Conservation (phyloP, 2,797 vertebrate genomes). For the Peromyscus aztecus region DNA sequence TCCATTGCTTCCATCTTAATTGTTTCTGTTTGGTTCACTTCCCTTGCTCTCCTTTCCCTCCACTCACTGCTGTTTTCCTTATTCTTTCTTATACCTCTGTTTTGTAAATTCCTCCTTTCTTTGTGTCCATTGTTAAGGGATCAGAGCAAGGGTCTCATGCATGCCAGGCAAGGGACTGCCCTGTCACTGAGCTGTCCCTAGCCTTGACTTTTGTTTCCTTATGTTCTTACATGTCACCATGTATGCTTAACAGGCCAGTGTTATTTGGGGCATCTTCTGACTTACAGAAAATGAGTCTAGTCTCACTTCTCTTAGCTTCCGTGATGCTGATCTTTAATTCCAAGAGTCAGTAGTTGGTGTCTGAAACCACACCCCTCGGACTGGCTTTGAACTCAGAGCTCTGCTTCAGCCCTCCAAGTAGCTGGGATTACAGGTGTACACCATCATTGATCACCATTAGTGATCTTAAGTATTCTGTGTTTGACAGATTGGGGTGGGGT, state of each 20-base stretch:
- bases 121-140: not conserved
- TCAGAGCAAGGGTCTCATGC: not conserved
- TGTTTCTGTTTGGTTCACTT: not conserved
- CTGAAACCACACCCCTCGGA: not conserved
- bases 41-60: not conserved
- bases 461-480: conserved; percentile 17
- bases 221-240: not conserved
- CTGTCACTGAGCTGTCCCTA: not conserved
- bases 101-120: not conserved
- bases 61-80: conserved; percentile 14
- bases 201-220: not conserved
- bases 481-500: not conserved
- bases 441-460: too few species aligned
- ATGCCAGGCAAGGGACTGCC: not conserved
- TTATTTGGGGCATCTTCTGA: not conserved
- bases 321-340: conserved; percentile 48
- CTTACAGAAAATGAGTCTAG: not conserved
- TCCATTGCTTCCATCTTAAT: not conserved
- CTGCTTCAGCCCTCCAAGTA: not conserved
- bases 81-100: not conserved
- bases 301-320: not conserved
- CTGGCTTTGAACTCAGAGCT: not conserved
- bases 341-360: conserved; percentile 3
- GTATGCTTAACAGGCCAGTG: not conserved
- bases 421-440: not conserved